Evolutionary conservation across 2,888 invertebrate species (phyloP).

Genomic region (Cenopis cana): DNA sequence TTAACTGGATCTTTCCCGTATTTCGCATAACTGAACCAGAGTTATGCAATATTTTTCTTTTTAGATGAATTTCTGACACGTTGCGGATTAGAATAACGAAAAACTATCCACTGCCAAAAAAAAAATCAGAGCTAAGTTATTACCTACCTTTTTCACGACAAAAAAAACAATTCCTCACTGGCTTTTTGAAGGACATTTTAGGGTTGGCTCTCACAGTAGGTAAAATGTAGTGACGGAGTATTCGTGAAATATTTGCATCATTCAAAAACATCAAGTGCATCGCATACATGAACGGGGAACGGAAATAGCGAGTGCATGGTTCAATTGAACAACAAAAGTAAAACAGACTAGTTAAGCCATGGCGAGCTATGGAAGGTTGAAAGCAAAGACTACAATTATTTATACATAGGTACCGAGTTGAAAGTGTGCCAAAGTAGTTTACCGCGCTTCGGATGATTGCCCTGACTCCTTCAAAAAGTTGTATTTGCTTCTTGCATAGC

Average conservation of each 20-base stretch:
- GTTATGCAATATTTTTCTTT: background rate
- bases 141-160: too few species aligned
- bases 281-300: conserved; percentile 56
- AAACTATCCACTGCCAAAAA: background rate
- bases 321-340: conserved; percentile 61
- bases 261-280: conserved; percentile 46
- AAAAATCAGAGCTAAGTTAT: too few species aligned
- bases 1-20: conserved; percentile 55
- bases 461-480: conserved; percentile 53
- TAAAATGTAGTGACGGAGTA: background rate
- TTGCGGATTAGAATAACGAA: background rate
- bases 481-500: conserved; percentile 34
- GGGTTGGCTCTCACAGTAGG: conserved; percentile 3
- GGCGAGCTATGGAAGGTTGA: conserved; percentile 60
- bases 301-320: conserved; percentile 60
- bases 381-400: too few species aligned
- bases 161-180: background rate
- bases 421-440: conserved; percentile 72
- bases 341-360: conserved; percentile 54
- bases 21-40: conserved; percentile 13
- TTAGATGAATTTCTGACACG: background rate
- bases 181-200: background rate
- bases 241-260: conserved; percentile 55
- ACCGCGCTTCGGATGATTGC: conserved; percentile 60
- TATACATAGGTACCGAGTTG: too few species aligned